Evolutionary conservation across 2,797 vertebrate genomes (phyloP).

Genomic region (Knipowitschia caucasica): DNA sequence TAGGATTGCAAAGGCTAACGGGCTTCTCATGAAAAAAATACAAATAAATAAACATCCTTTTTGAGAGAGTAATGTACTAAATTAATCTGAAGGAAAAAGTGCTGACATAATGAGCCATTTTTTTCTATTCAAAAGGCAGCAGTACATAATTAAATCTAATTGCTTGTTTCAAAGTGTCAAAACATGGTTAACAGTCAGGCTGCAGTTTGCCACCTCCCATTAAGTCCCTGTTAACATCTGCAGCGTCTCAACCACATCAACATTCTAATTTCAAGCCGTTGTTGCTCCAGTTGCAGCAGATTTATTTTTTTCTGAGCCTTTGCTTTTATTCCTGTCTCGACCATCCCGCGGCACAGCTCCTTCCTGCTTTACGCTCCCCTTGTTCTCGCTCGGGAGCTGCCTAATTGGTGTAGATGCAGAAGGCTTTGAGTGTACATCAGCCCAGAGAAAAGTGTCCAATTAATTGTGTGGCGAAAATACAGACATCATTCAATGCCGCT

Average conservation of each 20-base stretch:
- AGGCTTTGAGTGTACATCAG: conserved; percentile 60
- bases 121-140: conserved; percentile 17
- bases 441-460: conserved; percentile 61
- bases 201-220: conserved; percentile 30
- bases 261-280: conserved; percentile 40
- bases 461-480: conserved; percentile 51
- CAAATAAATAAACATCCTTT: no score
- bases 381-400: conserved; percentile 54
- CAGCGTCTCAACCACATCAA: conserved; percentile 28
- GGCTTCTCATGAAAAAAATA: no score
- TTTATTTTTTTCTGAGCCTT: conserved; percentile 29
- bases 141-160: conserved; percentile 37
- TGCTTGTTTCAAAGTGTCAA: conserved; percentile 35
- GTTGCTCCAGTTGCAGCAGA: conserved; percentile 25
- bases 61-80: conserved; percentile 14
- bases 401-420: conserved; percentile 69
- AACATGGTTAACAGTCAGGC: conserved; percentile 32
- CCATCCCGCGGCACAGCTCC: neutral
- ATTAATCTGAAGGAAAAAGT: conserved; percentile 17
- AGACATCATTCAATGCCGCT: conserved; percentile 51
- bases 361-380: conserved; percentile 30
- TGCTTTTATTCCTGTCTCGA: conserved; percentile 17
- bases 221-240: conserved; percentile 22
- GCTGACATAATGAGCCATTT: neutral
- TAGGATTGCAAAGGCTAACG: no score